Conservation (phyloP, 2,888 invertebrate genomes). For the Pristionchus arcanus region DNA sequence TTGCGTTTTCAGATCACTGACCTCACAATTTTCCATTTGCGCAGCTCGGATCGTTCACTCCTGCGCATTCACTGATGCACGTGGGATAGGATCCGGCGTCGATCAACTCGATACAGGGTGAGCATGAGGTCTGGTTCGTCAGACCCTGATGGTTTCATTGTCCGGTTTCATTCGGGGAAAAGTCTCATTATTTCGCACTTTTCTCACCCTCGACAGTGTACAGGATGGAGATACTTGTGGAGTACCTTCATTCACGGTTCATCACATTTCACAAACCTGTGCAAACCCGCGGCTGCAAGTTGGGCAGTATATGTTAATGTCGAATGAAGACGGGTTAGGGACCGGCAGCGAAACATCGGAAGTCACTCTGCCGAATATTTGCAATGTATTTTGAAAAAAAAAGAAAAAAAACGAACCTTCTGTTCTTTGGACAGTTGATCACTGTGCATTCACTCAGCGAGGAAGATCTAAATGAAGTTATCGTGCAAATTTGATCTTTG, state of each 20-base stretch:
- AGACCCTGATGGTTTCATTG: no score
- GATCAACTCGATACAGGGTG: neutral
- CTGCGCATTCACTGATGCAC: neutral
- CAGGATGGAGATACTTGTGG: no score
- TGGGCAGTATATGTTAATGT: neutral
- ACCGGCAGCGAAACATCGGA: neutral
- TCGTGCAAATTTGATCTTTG: no score
- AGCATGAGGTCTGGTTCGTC: neutral
- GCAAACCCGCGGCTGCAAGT: neutral
- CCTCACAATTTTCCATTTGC: neutral
- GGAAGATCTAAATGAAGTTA: neutral
- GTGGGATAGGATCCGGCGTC: neutral
- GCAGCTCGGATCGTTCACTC: neutral
- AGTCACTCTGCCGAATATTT: neutral
- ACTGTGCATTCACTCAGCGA: neutral
- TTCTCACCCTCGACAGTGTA: no score
- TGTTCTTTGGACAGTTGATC: neutral
- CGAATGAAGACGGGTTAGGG: neutral
- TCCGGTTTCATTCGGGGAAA: no score
- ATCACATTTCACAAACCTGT: no score
- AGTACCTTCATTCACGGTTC: no score
- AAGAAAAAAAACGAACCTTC: neutral
- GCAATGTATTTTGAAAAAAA: neutral
- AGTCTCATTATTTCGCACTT: no score
- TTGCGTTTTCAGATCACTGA: neutral